Evolutionary conservation across 2,113 vertebrate genomes (phyloP).

Genomic region (Hydrolagus affinis): DNA sequence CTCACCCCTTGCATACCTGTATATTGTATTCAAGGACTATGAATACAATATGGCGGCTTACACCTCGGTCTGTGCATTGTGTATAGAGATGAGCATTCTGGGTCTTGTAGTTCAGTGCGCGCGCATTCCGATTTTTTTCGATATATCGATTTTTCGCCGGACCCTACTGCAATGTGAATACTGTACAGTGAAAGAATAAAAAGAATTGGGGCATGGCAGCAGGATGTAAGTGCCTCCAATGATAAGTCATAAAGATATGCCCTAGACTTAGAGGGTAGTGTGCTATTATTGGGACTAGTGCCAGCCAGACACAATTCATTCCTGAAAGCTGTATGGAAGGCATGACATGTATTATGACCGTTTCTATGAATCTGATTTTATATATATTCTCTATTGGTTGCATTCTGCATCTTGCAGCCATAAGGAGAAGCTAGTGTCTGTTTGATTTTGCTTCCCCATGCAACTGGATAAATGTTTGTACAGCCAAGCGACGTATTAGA

Average conservation of each 20-base stretch:
- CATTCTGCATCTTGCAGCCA: background rate
- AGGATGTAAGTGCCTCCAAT: background rate
- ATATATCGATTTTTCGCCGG: too few relatives aligned
- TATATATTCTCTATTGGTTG: background rate
- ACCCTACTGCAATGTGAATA: too few relatives aligned
- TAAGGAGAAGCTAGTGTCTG: slow-evolving; percentile 1
- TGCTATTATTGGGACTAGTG: slow-evolving; percentile 25
- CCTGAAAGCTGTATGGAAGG: background rate
- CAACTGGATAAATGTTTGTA: slow-evolving; percentile 15
- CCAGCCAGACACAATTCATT: background rate
- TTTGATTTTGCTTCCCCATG: background rate
- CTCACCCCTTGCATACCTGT: too few relatives aligned
- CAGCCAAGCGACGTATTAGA: background rate
- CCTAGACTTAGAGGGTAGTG: background rate
- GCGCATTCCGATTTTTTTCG: too few relatives aligned
- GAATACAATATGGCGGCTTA: too few relatives aligned
- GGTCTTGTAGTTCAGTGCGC: too few relatives aligned
- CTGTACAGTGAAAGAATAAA: background rate
- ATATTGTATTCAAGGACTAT: too few relatives aligned
- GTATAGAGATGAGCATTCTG: too few relatives aligned
- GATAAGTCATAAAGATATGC: background rate
- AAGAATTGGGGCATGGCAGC: background rate
- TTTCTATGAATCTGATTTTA: background rate
- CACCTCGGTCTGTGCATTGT: too few relatives aligned
- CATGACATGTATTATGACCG: background rate